Evolutionary conservation across 2,797 vertebrate genomes (phyloP), one percentile per base, ranked within the genome.

Genomic region (Catharus ustulatus): DNA sequence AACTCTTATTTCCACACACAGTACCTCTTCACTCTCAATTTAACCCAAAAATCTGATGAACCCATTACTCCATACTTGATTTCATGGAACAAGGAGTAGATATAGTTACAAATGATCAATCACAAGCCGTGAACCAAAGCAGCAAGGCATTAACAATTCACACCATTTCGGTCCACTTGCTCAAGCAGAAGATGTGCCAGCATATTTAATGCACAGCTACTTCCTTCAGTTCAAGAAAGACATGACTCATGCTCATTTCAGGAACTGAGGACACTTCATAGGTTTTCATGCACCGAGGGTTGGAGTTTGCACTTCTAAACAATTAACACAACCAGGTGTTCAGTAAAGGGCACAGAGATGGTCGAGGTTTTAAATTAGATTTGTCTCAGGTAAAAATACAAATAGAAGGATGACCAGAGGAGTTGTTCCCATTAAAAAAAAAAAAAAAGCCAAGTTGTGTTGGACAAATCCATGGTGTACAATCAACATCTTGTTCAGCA

Each of bases 81-180:
- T 99, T 99, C 98, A 99, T 99, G 99, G 98, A 99, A 99, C 98
- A 98, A 98, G 98, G 98, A 98, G 98, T 99, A 99, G 98, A 99
- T 99, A 99, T 99, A 98, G 98, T 99, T 99, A 99, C 99, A 99
- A 99, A 98, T 99, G 98, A 99, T 99, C 99, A 99, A 99, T 99
- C 98, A 98, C 98, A 98, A 98, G 98, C 98, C 98, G 97, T 98
- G 98, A 98, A 98, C 98, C 98, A 98, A 98, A 98, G 98, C 98
- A 98, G 98, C 98, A 98, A 98, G 98, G 98, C 98, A 99, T 99
- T 99, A 99, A 99, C 98, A 99, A 99, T 99, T 99, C 98, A 99
- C 99, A 99, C 98, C 98, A 98, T 98, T 99, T 98, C 97, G 98
- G 98, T 99, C 98, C 98, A 99, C 99, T 99, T 97, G 98, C 98